phyloP scores from a whole-genome alignment of 2,888 invertebrate species.

The Tanypteryx hageni region DNA sequence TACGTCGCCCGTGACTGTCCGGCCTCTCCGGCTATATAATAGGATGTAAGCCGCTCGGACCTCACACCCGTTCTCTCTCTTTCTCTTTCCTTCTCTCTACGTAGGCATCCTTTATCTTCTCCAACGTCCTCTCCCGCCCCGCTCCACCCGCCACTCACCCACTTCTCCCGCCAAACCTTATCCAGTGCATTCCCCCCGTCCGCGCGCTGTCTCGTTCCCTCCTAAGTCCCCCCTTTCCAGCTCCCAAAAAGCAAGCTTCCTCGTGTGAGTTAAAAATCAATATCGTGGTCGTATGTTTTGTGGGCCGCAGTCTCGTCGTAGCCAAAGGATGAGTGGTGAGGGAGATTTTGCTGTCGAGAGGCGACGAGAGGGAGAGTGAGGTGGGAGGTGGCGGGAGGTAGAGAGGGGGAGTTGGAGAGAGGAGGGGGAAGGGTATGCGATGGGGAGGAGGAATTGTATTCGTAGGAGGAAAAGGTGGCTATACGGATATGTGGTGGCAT shows the following conservation, averaged over 20 bases:
- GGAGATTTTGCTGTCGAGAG: not conserved
- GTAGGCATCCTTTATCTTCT: not conserved
- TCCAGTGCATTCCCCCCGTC: slow-evolving; percentile 7
- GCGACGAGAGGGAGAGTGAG: slow-evolving; percentile 29
- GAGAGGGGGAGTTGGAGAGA: too few relatives aligned
- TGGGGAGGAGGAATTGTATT: not conserved
- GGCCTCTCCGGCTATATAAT: slow-evolving; percentile 42
- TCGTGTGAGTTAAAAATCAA: slow-evolving; percentile 62
- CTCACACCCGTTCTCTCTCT: not conserved
- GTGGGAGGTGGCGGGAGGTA: not conserved
- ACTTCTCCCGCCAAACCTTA: not conserved
- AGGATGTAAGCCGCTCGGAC: slow-evolving; percentile 44
- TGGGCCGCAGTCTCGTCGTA: slow-evolving; percentile 61
- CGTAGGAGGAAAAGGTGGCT: not conserved
- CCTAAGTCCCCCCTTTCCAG: not conserved
- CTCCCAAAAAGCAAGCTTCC: slow-evolving; percentile 42
- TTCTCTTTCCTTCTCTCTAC: not conserved
- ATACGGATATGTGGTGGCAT: not conserved
- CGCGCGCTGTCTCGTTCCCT: not conserved
- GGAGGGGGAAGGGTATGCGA: not conserved
- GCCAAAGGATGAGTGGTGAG: not conserved
- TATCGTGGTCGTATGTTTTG: slow-evolving; percentile 63
- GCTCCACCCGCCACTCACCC: too few relatives aligned
- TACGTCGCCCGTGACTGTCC: not conserved
- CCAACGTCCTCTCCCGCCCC: not conserved